Evolutionary conservation across 2,888 invertebrate genomes (phyloP).

Genomic region (Archaeoteleia sp.): DNA sequence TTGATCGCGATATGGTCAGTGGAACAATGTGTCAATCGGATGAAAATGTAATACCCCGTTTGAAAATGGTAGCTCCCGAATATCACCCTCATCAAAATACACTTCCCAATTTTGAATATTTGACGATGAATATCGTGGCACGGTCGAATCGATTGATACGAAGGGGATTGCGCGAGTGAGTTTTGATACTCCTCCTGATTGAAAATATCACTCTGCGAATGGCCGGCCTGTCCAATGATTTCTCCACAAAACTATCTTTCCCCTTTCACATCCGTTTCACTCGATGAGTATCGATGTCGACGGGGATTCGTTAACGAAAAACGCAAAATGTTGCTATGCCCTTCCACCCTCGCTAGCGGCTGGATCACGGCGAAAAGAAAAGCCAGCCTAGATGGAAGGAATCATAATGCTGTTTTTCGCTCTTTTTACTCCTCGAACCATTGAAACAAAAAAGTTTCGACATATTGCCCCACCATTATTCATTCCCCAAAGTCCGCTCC

Average conservation of each 20-base stretch:
- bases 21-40: slow-evolving; percentile 46
- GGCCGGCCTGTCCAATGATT: slow-evolving; percentile 37
- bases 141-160: slow-evolving; percentile 50
- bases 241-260: slow-evolving; percentile 44
- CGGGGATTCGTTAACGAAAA: slow-evolving; percentile 37
- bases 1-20: slow-evolving; percentile 28
- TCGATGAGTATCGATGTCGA: slow-evolving; percentile 31
- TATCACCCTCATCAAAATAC: slow-evolving; percentile 21
- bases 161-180: slow-evolving; percentile 58
- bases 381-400: neutral
- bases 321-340: slow-evolving; percentile 18
- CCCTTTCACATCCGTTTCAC: slow-evolving; percentile 31
- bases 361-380: neutral
- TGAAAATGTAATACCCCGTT: slow-evolving; percentile 2
- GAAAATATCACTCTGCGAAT: slow-evolving; percentile 63
- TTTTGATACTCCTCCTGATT: slow-evolving; percentile 69
- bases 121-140: slow-evolving; percentile 66
- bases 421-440: too few relatives aligned
- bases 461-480: slow-evolving; percentile 3
- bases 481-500: slow-evolving; percentile 4
- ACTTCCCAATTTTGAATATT: slow-evolving; percentile 62
- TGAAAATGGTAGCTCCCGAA: slow-evolving; percentile 35
- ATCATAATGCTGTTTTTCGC: neutral
- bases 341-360: slow-evolving; percentile 7
- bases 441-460: neutral